Evolutionary conservation across 1,140 invertebrate species (phyloP), one percentile per base, ranked within the genome.

Genomic region (Calliphora vicina): DNA sequence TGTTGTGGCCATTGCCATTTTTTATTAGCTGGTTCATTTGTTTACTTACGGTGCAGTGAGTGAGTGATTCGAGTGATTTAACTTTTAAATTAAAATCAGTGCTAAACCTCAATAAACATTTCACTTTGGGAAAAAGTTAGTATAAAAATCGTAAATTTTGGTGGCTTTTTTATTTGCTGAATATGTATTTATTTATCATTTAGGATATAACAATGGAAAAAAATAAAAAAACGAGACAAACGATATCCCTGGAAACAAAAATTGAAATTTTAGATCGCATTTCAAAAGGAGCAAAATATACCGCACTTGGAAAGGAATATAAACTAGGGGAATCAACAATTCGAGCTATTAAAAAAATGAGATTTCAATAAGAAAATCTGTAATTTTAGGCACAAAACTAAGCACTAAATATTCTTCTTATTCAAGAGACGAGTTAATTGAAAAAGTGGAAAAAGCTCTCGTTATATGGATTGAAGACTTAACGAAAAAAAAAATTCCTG

Each of bases 261-360:
- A 84, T 84, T 29, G 43, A 80, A 80, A 84, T 84, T 83, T 83
- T 84, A 71, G 84, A 84, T 83, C 72, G 84, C 80, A 50, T 84
- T 57, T 23, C 9, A 80, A 83, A 81, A 17, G 74, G 82, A 72
- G 82, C 80, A 81, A 81, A 81, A 61, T 45, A 82, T 50, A 80
- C 23, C 26, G 23, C 71, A n/a, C 12, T 26, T 82, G 67, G 27
- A 61, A 82, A 67, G 29, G 27, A 50, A 6, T 43, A 6, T 12
- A 43, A 43, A 43, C 12, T 43, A 6, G 42, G 42, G 5, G 42
- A 43, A 43, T 43, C 42, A 6, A 12, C 5, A 43, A 43, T 43
- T 43, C 5, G 42, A 43, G 42, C 42, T 43, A 43, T 43, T 43
- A 82, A 72, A 82, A 82, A 82, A 82, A 82, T 82, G 81, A 82